Conservation (phyloP, 1,140 invertebrate species). For the Caerostris darwini region DNA sequence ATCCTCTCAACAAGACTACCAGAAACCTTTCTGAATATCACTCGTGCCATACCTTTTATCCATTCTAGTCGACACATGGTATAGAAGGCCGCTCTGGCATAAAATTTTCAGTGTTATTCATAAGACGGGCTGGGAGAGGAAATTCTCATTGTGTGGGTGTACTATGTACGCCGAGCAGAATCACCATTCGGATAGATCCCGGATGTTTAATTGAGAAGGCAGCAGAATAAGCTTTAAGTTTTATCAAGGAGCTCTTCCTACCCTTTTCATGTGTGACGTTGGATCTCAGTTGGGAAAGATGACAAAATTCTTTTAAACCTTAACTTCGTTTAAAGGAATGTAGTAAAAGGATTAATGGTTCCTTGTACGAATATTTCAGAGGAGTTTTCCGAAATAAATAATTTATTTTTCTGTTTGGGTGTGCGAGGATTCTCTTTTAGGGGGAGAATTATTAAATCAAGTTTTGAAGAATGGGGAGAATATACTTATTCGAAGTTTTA, state of each 20-base stretch:
- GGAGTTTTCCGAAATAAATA: too few species aligned
- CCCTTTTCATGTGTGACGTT: neutral
- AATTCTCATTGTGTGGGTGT: conserved; percentile 16
- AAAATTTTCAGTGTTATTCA: conserved; percentile 33
- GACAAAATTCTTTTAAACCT: neutral
- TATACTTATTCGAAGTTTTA: too few species aligned
- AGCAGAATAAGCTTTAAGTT: neutral
- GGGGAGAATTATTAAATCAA: too few species aligned
- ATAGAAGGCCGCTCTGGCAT: neutral
- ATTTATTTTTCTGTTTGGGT: too few species aligned
- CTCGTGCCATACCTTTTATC: neutral
- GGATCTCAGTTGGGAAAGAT: neutral
- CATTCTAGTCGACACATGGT: neutral
- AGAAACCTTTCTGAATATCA: conserved; percentile 15
- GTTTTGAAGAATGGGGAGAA: too few species aligned
- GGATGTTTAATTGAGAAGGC: conserved; percentile 55
- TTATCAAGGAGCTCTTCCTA: neutral
- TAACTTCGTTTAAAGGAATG: neutral
- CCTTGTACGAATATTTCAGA: neutral
- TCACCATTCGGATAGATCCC: neutral
- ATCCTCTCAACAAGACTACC: too few species aligned
- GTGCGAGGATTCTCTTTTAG: too few species aligned
- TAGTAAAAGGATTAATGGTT: neutral
- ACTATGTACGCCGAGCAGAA: neutral
- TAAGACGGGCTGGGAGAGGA: neutral